Evolutionary conservation across 2,888 invertebrate genomes (phyloP), one percentile per base, ranked within the genome.

Genomic region (Caenorhabditis japonica): DNA sequence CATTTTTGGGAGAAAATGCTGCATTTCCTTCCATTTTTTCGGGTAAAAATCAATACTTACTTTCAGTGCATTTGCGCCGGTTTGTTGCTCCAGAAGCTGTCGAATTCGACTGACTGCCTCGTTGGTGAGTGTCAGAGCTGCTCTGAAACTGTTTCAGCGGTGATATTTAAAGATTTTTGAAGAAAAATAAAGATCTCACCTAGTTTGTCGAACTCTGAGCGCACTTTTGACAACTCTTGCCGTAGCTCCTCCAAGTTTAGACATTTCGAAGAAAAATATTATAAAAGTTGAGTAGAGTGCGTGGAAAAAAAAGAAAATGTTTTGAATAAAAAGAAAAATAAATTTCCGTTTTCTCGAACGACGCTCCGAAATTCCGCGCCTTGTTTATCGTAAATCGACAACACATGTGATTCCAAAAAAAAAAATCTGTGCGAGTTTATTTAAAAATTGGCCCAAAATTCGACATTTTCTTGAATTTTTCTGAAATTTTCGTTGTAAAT

Each of bases 51-150:
- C 4, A 25, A 7, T 55, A 17, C 39, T 46, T n/a, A 83, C 86
- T 76, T 83, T 85, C 39, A 87, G 60, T 5, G 86, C 87, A 21
- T 74, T 64, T 83, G 88, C 87, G 51, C 75, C 69, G n/a, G 47
- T 59, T 69, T 88, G 86, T 17, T 87, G 82, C 43, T 83, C 61
- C 81, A 90, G 82, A n/a, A 90, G 76, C 33, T 83, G 82, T 76
- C 88, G 88, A 13, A 90, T 84, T 76, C 88, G 86, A 8, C 77
- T 70, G 5, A 90, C 88, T 41, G 90, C 90, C 49, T 88, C 81
- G 44, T 84, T 83, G 4, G 90, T 89, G 84, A 89, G 73, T 38
- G 88, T 87, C 15, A 90, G 75, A 2, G 90, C 89, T 12, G 88
- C 88, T 80, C 88, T 76, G 64, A 72, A 46, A 79, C 56, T 69